Conservation (phyloP, 2,797 vertebrate species). For the Streptopelia turtur region DNA sequence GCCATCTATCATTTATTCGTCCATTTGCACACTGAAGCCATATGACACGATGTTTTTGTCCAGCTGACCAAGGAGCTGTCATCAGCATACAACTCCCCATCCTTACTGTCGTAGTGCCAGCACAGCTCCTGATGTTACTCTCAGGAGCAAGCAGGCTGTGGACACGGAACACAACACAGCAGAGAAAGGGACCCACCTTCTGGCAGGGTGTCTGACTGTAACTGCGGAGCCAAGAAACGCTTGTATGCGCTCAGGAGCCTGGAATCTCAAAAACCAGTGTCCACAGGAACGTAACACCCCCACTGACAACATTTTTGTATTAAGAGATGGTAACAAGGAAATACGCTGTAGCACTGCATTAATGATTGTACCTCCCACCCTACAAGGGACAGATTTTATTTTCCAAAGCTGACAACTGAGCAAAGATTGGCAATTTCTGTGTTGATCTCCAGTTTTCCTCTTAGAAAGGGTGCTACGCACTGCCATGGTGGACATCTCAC, state of each 20-base stretch:
- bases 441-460: constrained; percentile 71
- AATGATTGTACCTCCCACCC: not conserved
- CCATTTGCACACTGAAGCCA: not conserved
- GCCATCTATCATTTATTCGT: not conserved
- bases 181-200: not conserved
- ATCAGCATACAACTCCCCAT: not conserved
- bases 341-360: not conserved
- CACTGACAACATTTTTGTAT: not conserved
- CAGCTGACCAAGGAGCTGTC: not conserved
- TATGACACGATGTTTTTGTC: not conserved
- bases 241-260: not conserved
- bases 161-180: not conserved
- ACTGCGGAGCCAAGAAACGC: not conserved
- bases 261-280: not conserved
- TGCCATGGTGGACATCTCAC: constrained; percentile 81
- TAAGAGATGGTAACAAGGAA: not conserved
- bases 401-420: constrained; percentile 79
- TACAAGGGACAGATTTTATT: constrained; percentile 84
- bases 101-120: not conserved
- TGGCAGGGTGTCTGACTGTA: not conserved
- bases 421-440: constrained; percentile 71
- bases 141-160: not conserved
- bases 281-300: not conserved
- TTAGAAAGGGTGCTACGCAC: constrained; percentile 55
- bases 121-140: too few species aligned